phyloP scores from a whole-genome alignment of 2,888 invertebrate species.

The Monochamus alternatus region DNA sequence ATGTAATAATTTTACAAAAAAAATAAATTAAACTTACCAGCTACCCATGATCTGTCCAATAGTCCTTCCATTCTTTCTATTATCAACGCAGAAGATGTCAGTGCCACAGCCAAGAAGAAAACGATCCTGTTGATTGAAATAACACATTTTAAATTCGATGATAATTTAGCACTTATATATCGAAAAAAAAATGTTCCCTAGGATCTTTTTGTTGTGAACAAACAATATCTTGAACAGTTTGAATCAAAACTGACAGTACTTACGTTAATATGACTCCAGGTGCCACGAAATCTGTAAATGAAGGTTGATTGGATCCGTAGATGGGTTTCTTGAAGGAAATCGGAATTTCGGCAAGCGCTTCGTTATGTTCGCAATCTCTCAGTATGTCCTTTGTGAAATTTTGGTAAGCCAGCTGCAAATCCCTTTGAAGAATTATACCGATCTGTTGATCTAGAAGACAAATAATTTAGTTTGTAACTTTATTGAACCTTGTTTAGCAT shows the following conservation, averaged over 20 bases:
- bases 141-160: no score
- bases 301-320: conserved; percentile 90
- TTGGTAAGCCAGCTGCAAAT: conserved; percentile 89
- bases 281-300: conserved; percentile 96
- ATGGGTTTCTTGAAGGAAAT: conserved; percentile 92
- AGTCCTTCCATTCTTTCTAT: conserved; percentile 94
- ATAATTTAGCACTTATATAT: no score
- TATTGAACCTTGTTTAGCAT: no score
- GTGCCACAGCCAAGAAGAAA: conserved; percentile 95
- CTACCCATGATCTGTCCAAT: conserved; percentile 93
- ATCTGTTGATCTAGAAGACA: conserved; percentile 87
- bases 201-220: no score
- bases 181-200: no score
- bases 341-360: conserved; percentile 90
- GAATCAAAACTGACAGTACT: conserved; percentile 68
- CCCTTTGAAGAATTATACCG: conserved; percentile 89
- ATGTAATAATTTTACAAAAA: neutral
- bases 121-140: conserved; percentile 81
- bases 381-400: conserved; percentile 87
- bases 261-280: conserved; percentile 95
- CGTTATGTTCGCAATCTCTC: conserved; percentile 83
- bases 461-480: no score
- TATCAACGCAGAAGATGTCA: conserved; percentile 93
- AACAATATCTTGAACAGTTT: no score
- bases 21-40: conserved; percentile 72